phyloP scores from a whole-genome alignment of 2,113 vertebrate species.

The Pimephales promelas region DNA sequence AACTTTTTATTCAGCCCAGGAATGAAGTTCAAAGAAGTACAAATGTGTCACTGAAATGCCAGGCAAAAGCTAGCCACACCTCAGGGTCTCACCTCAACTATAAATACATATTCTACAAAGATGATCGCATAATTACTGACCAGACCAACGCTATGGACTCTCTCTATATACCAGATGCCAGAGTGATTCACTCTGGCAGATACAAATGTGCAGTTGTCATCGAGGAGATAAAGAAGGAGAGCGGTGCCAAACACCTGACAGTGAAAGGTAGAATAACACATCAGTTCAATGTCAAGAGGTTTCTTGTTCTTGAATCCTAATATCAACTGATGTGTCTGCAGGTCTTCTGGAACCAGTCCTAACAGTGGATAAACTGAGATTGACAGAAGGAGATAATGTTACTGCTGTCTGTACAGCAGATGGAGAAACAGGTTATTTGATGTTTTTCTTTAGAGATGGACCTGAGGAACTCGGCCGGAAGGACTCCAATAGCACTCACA shows the following conservation, averaged over 20 bases:
- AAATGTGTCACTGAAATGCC: constrained; percentile 67
- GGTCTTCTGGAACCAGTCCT: constrained; percentile 68
- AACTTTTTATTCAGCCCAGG: constrained; percentile 63
- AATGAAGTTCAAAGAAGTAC: constrained; percentile 58
- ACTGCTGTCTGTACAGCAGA: constrained; percentile 60
- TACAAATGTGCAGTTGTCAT: constrained; percentile 67
- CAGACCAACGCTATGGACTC: constrained; percentile 41
- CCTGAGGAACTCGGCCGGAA: background rate
- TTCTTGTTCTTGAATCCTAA: background rate
- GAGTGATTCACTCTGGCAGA: constrained; percentile 64
- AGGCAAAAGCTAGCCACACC: constrained; percentile 30
- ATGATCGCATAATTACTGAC: background rate
- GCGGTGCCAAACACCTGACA: constrained; percentile 35
- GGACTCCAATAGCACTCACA: rapidly evolving
- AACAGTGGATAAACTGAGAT: background rate
- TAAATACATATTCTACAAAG: constrained; percentile 67
- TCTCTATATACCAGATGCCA: constrained; percentile 43
- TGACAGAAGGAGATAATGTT: constrained; percentile 66
- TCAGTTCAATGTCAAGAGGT: background rate
- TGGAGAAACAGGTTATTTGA: constrained; percentile 60
- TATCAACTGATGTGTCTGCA: constrained; percentile 39
- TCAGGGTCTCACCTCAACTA: constrained; percentile 10
- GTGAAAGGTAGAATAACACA: constrained; percentile 67
- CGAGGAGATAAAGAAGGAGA: background rate
- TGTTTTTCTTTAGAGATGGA: constrained; percentile 57